Percentiles rank a stretch among this genome's conserved stretches.
phyloP scores from a whole-genome alignment of 2,888 invertebrate genomes.

The Lasioglossum calceatum region DNA sequence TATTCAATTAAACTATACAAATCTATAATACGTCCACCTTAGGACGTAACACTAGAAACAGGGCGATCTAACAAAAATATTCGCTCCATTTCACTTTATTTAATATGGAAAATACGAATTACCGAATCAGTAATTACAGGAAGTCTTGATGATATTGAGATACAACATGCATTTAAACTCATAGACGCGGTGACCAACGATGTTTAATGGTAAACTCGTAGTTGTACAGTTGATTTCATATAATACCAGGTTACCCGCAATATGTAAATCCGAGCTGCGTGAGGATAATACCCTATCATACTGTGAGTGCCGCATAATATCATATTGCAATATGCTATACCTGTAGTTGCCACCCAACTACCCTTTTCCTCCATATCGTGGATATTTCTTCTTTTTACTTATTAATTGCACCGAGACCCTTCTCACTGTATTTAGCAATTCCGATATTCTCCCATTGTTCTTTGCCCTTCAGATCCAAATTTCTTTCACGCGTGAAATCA shows the following conservation, averaged over 20 bases:
- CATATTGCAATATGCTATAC: conserved; percentile 82
- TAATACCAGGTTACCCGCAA: conserved; percentile 82
- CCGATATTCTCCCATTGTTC: background rate
- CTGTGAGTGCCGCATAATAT: conserved; percentile 82
- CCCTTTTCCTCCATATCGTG: conserved; percentile 14
- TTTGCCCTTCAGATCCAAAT: conserved; percentile 17
- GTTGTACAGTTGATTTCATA: conserved; percentile 82
- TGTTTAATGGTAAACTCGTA: conserved; percentile 78
- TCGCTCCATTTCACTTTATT: background rate
- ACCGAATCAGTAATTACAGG: conserved; percentile 25
- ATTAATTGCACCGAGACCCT: conserved; percentile 19
- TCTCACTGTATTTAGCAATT: conserved; percentile 31
- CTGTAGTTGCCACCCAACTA: conserved; percentile 71
- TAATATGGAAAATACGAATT: conserved; percentile 46
- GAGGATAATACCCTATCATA: conserved; percentile 84
- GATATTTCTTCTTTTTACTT: conserved; percentile 20
- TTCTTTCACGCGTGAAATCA: background rate
- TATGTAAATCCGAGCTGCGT: conserved; percentile 84
- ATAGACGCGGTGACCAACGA: conserved; percentile 59
- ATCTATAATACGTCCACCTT: no score
- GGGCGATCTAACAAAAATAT: no score
- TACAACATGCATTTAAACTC: conserved; percentile 61
- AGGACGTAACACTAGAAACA: no score
- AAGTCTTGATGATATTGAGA: conserved; percentile 63
- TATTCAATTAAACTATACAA: no score